Conservation (phyloP, 92 coral and sea anemone species). For the Actinernus sp. region DNA sequence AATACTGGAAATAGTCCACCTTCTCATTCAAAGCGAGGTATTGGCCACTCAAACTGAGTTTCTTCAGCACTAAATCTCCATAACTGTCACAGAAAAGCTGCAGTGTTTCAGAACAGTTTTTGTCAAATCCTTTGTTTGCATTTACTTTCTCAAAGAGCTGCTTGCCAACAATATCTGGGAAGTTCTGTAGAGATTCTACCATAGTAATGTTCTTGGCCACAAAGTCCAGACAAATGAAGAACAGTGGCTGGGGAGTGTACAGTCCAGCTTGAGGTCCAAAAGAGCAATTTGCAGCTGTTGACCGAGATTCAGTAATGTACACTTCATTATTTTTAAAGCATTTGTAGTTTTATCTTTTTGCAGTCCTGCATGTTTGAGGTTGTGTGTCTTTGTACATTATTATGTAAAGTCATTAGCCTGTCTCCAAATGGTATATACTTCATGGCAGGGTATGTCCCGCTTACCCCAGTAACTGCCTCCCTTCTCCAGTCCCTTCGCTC, state of each 20-base stretch:
- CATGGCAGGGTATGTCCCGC: too few relatives aligned
- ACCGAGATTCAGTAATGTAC: too few relatives aligned
- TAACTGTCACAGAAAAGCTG: constrained; percentile 87
- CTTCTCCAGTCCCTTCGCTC: too few relatives aligned
- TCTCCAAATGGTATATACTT: too few relatives aligned
- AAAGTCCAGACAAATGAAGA: constrained; percentile 85
- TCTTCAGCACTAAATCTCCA: constrained; percentile 65
- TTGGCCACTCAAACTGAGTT: constrained; percentile 57
- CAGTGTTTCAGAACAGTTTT: constrained; percentile 27
- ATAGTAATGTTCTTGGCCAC: constrained; percentile 86
- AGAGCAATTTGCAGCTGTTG: constrained; percentile 63
- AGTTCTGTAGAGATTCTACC: constrained; percentile 90
- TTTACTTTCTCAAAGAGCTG: constrained; percentile 77
- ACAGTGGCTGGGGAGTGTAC: constrained; percentile 69
- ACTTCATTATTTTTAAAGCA: too few relatives aligned
- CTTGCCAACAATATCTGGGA: constrained; percentile 91
- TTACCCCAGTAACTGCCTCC: too few relatives aligned
- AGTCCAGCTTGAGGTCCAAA: background rate
- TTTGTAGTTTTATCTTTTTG: too few relatives aligned
- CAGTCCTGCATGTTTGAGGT: too few relatives aligned
- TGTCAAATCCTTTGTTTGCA: constrained; percentile 36
- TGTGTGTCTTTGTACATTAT: too few relatives aligned
- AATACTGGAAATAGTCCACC: constrained; percentile 63
- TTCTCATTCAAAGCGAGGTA: constrained; percentile 59
- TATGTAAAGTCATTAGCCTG: too few relatives aligned